Conservation (phyloP, 2,113 vertebrate genomes). For the Elanoides forficatus region DNA sequence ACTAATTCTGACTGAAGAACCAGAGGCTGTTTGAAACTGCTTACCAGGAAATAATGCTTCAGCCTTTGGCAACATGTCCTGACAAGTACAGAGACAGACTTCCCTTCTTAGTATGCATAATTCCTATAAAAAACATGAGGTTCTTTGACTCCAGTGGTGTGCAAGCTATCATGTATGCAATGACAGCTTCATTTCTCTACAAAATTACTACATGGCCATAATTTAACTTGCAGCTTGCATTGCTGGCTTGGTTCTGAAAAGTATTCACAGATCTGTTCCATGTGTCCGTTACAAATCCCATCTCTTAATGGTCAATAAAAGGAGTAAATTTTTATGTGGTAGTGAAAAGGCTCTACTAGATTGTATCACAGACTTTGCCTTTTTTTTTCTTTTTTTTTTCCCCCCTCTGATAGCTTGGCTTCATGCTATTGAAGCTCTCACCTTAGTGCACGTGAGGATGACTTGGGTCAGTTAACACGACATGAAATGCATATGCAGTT, state of each 20-base stretch:
- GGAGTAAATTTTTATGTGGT: not conserved
- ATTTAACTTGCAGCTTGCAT: not conserved
- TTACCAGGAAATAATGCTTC: not conserved
- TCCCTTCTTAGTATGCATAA: conserved; percentile 3
- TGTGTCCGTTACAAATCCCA: not conserved
- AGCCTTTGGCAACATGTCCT: conserved; percentile 31
- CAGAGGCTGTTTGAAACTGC: not conserved
- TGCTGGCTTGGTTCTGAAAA: not conserved
- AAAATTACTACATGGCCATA: not conserved
- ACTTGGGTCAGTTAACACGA: not conserved
- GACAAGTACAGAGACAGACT: not conserved
- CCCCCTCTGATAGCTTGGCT: not conserved
- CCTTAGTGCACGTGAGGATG: not conserved
- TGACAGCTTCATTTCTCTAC: not conserved
- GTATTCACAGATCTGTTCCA: not conserved
- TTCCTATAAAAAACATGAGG: not conserved
- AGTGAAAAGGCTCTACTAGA: not conserved
- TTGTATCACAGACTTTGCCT: not conserved
- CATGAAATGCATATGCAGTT: not conserved
- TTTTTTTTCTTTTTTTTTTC: too few relatives aligned
- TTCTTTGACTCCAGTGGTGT: not conserved
- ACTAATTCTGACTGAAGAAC: not conserved
- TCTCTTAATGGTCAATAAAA: not conserved
- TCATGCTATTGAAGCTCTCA: not conserved
- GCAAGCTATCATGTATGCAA: not conserved